These are phyloP conservation scores for Busseola fusca DNA, from an alignment of 2,888 invertebrate species.

Conservation along the genomic window DNA sequence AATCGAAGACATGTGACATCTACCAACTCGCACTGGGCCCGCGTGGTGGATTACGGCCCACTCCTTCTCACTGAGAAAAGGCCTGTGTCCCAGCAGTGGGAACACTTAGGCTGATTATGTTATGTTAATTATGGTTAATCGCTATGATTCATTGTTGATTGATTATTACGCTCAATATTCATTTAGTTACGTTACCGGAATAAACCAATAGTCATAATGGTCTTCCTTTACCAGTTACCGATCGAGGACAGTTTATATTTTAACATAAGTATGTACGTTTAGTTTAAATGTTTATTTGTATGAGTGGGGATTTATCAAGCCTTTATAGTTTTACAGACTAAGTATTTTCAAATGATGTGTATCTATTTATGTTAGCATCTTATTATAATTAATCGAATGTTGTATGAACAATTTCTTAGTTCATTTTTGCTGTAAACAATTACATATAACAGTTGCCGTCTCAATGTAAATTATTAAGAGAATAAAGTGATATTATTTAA, in stretches of 20 bases:
- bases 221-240: conserved; percentile 83
- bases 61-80: neutral
- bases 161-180: conserved; percentile 63
- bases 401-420: conserved; percentile 47
- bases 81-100: neutral
- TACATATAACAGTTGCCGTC: conserved; percentile 62
- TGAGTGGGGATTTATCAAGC: conserved; percentile 29
- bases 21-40: neutral
- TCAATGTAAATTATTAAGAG: conserved; percentile 60
- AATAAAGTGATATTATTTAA: conserved; percentile 82
- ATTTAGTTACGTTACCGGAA: conserved; percentile 76
- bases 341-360: conserved; percentile 32
- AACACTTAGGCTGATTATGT: neutral
- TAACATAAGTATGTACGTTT: conserved; percentile 19
- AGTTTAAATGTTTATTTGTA: conserved; percentile 32
- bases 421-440: conserved; percentile 53
- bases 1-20: neutral
- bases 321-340: conserved; percentile 24
- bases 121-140: conserved; percentile 43
- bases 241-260: conserved; percentile 61
- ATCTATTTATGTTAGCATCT: conserved; percentile 43
- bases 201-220: conserved; percentile 67
- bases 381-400: conserved; percentile 39
- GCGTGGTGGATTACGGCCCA: neutral
- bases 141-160: conserved; percentile 47